Base-by-base conservation (phyloP, 2,113 vertebrate species). In the Trinectes maculatus region DNA sequence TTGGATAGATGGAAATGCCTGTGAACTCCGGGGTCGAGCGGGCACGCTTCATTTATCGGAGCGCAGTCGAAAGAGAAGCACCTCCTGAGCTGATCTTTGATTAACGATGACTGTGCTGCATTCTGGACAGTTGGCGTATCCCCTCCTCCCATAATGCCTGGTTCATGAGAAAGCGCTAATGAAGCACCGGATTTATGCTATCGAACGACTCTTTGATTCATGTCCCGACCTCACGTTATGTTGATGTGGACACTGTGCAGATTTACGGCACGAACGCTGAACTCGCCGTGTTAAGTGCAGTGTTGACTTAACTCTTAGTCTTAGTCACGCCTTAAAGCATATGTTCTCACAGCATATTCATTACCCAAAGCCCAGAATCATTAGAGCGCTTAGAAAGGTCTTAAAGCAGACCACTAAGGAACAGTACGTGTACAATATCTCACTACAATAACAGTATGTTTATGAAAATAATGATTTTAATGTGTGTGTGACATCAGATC, bases 61-160 rank as follows among this genome's bases (percentile, higher is more conserved):
- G 26, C 26, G 2, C 31, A 71, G 47, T 70, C 36, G n/a, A 63
- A 46, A 71, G 37, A 78, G 34, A 64, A 36, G 57, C 31, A 63
- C 16, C 44, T 13, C 36, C 4, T 42, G 44, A 39, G 39, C 76
- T 55, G 69, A 76, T 70, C 51, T 61, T 68, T 71, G 68, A 83
- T 74, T 47, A 77, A 67, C 55, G 28, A 12, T 22, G 49, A 58
- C 53, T 68, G 39, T 44, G 24, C 42, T 12, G 18, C 37, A 13
- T 21, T 39, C 29, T 24, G 63, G 63, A 36, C 52, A 33, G 46
- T 58, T 44, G 64, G 42, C 49, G 12, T 31, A 28, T 66, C 48
- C 25, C 40, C 44, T 25, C 42, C 43, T 61, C 36, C 5, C 62
- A 29, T 29, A 18, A 22, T 13, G 29, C 44, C 26, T 12, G 15